These are phyloP conservation scores for Cerastis leucographa DNA, from an alignment of 2,888 invertebrate genomes.

Conservation along the genomic window DNA sequence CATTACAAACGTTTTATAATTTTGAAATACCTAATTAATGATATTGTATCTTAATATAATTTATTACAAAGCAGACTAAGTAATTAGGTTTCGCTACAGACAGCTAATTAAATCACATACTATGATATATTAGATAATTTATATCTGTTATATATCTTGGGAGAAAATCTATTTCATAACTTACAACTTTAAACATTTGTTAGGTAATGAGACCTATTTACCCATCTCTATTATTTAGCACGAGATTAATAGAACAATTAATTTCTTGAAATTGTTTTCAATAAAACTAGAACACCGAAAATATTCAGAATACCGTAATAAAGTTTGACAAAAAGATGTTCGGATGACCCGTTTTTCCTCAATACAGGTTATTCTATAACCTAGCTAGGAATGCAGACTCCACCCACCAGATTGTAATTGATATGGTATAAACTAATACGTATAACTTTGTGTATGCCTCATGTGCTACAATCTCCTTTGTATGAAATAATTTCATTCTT, in stretches of 20 bases:
- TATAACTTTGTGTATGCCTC: no score
- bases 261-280: conserved; percentile 1
- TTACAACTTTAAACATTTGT: background rate
- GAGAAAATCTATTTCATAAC: background rate
- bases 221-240: background rate
- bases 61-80: background rate
- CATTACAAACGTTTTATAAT: background rate
- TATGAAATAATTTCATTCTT: no score
- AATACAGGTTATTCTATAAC: no score
- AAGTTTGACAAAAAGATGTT: background rate
- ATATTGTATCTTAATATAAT: background rate
- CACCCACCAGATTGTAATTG: no score
- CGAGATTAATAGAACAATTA: background rate
- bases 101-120: conserved; percentile 1
- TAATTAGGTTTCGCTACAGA: background rate
- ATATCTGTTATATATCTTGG: background rate
- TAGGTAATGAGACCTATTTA: background rate
- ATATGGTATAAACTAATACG: no score
- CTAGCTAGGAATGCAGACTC: no score
- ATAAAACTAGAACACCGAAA: background rate
- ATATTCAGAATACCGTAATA: no score
- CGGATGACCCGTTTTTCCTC: no score
- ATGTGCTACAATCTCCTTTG: no score
- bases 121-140: background rate
- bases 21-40: background rate